Percentiles rank a stretch among this genome's conserved stretches.
Evolutionary conservation across 2,888 invertebrate species (phyloP).

Genomic region (Conomelus anceps): DNA sequence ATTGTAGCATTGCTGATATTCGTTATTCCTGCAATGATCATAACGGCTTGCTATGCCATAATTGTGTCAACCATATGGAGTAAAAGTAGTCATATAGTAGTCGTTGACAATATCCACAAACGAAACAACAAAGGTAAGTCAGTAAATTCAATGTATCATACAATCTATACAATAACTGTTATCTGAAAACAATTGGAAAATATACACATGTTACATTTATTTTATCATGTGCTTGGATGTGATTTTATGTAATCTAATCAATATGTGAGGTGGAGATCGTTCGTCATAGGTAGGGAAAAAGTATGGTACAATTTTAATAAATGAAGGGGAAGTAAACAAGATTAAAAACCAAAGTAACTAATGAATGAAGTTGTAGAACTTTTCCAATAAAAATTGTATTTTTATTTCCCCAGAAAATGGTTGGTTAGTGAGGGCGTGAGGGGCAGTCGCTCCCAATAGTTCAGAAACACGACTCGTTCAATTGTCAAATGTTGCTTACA

Average conservation of each 20-base stretch:
- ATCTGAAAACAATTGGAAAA: neutral
- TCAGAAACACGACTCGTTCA: no score
- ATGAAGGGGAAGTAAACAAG: no score
- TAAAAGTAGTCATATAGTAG: conserved; percentile 41
- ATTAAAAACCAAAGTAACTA: no score
- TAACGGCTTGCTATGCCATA: conserved; percentile 48
- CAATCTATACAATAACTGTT: neutral
- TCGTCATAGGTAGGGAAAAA: no score
- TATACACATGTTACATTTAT: neutral
- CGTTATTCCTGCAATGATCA: conserved; percentile 48
- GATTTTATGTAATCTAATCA: neutral
- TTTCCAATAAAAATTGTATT: no score
- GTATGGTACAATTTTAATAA: no score
- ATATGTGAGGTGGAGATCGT: no score
- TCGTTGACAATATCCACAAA: conserved; percentile 17
- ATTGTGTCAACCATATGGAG: conserved; percentile 51
- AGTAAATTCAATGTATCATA: neutral
- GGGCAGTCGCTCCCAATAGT: no score
- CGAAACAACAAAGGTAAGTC: conserved; percentile 21
- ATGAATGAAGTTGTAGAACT: no score
- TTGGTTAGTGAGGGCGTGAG: no score
- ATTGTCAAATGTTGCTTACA: no score
- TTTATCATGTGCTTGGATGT: neutral
- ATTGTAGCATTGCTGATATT: conserved; percentile 46
- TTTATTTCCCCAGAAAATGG: no score